Conservation (phyloP, 2,888 invertebrate genomes). For the Nebria brevicollis region DNA sequence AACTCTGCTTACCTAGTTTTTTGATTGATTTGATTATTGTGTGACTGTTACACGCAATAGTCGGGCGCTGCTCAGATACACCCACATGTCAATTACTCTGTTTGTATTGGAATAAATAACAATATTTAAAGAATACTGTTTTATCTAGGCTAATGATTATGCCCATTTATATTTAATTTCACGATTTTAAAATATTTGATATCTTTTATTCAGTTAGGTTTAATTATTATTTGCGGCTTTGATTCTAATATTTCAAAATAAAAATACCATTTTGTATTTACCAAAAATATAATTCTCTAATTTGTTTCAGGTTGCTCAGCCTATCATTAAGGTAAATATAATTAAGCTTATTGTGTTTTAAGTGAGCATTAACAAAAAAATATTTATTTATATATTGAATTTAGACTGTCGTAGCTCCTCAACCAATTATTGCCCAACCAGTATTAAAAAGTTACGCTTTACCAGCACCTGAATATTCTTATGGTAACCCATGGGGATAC, state of each 20-base stretch:
- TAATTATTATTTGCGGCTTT: neutral
- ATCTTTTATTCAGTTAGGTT: neutral
- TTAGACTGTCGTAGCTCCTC: slow-evolving; percentile 40
- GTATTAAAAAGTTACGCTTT: slow-evolving; percentile 24
- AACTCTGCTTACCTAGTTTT: neutral
- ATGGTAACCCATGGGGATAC: slow-evolving; percentile 2
- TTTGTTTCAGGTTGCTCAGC: slow-evolving; percentile 37
- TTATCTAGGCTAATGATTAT: neutral
- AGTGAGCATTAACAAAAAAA: neutral
- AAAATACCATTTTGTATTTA: neutral
- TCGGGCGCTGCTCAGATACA: neutral
- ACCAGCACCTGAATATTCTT: slow-evolving; percentile 16
- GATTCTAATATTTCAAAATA: neutral
- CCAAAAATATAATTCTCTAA: neutral
- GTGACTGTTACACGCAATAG: slow-evolving; percentile 11
- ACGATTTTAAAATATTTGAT: neutral
- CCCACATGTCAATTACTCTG: slow-evolving; percentile 2
- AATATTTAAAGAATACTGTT: neutral
- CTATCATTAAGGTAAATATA: slow-evolving; percentile 28
- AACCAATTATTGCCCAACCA: slow-evolving; percentile 38
- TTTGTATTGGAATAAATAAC: neutral
- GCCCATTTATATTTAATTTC: neutral
- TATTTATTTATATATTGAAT: neutral
- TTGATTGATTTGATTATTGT: slow-evolving; percentile 27
- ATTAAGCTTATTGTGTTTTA: neutral